Evolutionary conservation across 2,888 invertebrate species (phyloP).

Genomic region (Trissoscelio sp.): DNA sequence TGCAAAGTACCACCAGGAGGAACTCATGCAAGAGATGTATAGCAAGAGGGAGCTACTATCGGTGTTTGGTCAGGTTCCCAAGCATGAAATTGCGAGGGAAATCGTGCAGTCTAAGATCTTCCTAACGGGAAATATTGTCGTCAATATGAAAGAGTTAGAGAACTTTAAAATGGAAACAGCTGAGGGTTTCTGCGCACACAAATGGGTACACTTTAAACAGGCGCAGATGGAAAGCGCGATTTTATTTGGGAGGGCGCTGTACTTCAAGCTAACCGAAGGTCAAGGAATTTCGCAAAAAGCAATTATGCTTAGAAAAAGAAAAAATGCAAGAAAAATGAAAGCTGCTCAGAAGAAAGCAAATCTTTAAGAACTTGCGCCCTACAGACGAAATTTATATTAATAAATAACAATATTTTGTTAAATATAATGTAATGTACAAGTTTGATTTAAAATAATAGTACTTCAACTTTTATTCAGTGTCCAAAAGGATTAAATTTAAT

Average conservation of each 20-base stretch:
- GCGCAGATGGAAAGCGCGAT: slow-evolving; percentile 30
- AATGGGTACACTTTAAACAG: slow-evolving; percentile 18
- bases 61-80: slow-evolving; percentile 15
- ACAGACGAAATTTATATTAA: too few species aligned
- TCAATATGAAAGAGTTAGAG: neutral
- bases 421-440: too few species aligned
- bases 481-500: too few species aligned
- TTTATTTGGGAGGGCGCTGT: slow-evolving; percentile 3
- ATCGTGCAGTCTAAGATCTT: slow-evolving; percentile 7
- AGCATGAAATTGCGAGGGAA: neutral
- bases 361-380: too few species aligned
- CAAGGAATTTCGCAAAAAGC: neutral
- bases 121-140: slow-evolving; percentile 6
- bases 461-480: too few species aligned
- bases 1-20: neutral
- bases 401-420: too few species aligned
- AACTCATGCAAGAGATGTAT: slow-evolving; percentile 20
- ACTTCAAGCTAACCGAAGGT: slow-evolving; percentile 5
- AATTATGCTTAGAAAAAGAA: too few species aligned
- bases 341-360: too few species aligned
- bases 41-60: neutral
- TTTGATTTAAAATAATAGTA: too few species aligned
- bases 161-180: slow-evolving; percentile 12
- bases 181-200: neutral
- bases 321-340: too few species aligned